A percentile compares a stretch with the other conserved stretches of the same genome.
Conservation (phyloP, 2,797 vertebrate genomes). For the Hafferia zeledoni region DNA sequence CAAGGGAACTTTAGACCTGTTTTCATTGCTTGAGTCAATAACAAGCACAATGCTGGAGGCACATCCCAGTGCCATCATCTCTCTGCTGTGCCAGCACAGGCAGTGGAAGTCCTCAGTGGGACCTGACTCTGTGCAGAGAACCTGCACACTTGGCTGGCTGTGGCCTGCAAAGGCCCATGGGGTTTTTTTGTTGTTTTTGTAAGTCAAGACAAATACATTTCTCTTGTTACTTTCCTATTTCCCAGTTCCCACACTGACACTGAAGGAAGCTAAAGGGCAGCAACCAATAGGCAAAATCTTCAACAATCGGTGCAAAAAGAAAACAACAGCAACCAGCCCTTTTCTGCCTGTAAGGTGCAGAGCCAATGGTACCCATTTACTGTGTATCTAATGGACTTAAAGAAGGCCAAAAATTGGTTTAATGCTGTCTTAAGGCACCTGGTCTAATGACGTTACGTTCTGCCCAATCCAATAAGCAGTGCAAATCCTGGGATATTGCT, state of each 20-base stretch:
- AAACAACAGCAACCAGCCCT: background rate
- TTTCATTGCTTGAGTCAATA: background rate
- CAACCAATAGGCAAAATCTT: background rate
- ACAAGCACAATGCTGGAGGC: background rate
- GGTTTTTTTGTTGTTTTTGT: background rate
- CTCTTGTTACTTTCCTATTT: background rate
- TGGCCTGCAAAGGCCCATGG: background rate
- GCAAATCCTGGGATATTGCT: background rate
- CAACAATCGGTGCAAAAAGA: background rate
- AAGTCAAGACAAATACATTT: background rate
- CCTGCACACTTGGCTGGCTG: background rate
- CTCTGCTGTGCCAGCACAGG: background rate
- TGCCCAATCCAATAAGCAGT: background rate
- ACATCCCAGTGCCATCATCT: background rate
- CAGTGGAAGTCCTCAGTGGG: background rate
- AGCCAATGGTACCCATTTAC: background rate
- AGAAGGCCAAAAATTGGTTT: constrained; percentile 7
- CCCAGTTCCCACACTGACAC: background rate
- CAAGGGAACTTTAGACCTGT: background rate
- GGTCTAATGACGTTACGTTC: background rate
- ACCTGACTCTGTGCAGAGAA: background rate
- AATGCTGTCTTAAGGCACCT: constrained; percentile 43
- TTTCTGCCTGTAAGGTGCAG: background rate
- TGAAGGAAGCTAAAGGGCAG: background rate
- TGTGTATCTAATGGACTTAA: background rate